Conservation (phyloP, 2,888 invertebrate species). For the Lumbricus terrestris region DNA sequence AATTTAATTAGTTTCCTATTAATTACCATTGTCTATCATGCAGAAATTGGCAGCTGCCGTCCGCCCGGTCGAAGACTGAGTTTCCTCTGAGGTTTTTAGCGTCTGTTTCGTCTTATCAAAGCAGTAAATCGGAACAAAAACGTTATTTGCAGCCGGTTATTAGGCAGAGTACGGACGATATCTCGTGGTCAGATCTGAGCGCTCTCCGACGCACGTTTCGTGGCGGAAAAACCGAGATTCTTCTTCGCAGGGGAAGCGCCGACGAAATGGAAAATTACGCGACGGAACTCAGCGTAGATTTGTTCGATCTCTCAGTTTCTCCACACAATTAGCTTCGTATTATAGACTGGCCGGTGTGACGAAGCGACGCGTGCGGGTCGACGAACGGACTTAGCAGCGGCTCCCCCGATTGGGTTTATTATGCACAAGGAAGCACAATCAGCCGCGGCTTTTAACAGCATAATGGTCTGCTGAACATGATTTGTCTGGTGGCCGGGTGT, state of each 20-base stretch:
- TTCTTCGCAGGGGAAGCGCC: neutral
- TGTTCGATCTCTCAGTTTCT: slow-evolving; percentile 12
- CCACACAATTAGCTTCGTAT: slow-evolving; percentile 15
- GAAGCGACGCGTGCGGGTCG: neutral
- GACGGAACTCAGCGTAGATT: neutral
- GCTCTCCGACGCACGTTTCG: neutral
- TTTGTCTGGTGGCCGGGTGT: slow-evolving; percentile 4
- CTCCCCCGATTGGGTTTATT: slow-evolving; percentile 4
- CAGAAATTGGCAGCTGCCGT: neutral
- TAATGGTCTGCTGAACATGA: slow-evolving; percentile 15
- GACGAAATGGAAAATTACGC: slow-evolving; percentile 13
- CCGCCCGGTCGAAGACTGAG: neutral
- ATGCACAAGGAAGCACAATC: slow-evolving; percentile 15
- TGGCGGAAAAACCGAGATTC: neutral
- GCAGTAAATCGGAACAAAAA: neutral
- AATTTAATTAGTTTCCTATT: neutral
- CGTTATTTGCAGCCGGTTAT: neutral
- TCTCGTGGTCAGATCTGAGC: neutral
- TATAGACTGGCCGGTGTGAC: neutral
- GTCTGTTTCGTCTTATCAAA: neutral
- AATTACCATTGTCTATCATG: neutral
- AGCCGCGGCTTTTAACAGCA: slow-evolving; percentile 4
- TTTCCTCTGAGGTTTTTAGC: neutral
- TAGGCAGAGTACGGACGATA: neutral
- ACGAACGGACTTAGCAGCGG: neutral